Base-by-base conservation (phyloP, 2,797 vertebrate species). In the Coracias cyanogaster region DNA sequence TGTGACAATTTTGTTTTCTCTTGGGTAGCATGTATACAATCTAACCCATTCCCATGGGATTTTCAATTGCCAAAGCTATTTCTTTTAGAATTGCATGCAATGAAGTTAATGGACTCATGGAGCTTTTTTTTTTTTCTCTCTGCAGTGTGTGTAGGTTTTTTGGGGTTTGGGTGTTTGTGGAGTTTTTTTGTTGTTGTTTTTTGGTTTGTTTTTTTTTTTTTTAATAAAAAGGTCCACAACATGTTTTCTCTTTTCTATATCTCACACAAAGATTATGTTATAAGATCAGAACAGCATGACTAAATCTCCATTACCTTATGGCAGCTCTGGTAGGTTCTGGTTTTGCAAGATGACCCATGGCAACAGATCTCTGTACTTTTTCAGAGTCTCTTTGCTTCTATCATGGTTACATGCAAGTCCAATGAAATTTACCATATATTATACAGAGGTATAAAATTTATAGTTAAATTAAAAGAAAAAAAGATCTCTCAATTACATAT, bases 1-100 rank as follows among this genome's bases (percentile, higher is more conserved):
- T 88, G 91, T 96, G 95, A 97, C 93, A 91, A 94, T 94, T 95
- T 96, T 96, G 82, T 96, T 95, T 96, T 84, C 95, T 96, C 96
- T 70, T 70, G 92, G 90, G 91, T 80, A 82, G 57, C 18, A 16
- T 69, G 87, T 51, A 78, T 57, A 92, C 0, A 6, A 92, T 65
- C 74, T 89, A 91, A 84, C 16, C 26, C 29, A 8, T 61, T 96
- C 95, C 93, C 71, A 39, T 2, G 79, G 81, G 96, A 94, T 62
- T 88, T 80, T 86, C 93, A 90, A 92, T 95, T 95, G 87, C 91
- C 54, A 90, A 82, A 93, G 43, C 78, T 80, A 65, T 93, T 67
- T 94, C 90, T 92, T 89, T 82, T 57, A 93, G 58, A 85, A 92
- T 80, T 84, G 41, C 60, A 78, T 71, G 82, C 72, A 89, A 69